Evolutionary conservation across 2,113 vertebrate species (phyloP), one percentile per base, ranked within the genome.

Genomic region (Percina caprodes): DNA sequence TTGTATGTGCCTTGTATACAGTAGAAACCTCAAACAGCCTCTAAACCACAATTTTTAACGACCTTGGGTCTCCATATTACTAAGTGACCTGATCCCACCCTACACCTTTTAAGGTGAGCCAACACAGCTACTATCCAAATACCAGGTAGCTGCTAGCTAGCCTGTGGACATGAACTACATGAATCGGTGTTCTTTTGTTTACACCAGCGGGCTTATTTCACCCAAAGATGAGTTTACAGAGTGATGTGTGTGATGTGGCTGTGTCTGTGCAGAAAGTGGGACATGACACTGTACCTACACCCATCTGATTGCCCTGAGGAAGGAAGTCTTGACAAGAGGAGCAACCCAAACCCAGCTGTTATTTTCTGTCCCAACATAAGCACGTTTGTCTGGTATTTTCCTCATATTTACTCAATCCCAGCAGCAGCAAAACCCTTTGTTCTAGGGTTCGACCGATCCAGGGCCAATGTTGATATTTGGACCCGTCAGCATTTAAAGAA

Each of bases 241-340:
- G n/a, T 9, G 60, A 30, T 24, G 74, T 33, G 39, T 42, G 39
- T 52, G 19, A 49, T 60, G 59, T 56, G 73, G 51, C 10, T 58
- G 39, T 11, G 13, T 9, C 55, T 61, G 72, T n/a, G 23, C 13
- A 52, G 26, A 65, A 76, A 80, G 48, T 39, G 59, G 67, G 65
- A 86, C 78, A 83, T 11, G 63, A 84, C 73, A 65, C 63, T 33
- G 24, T 63, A 74, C 73, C 86, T 72, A 80, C 84, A 86, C 79
- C 80, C 91, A 83, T 74, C 65, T 88, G 68, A 92, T 79, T 83
- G 74, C 69, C 83, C 60, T 23, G 59, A 88, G 81, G 79, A 84
- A 89, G 85, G 83, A 89, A 80, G 83, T 80, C 16, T 14, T 30
- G 54, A 77, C 48, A 79, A 65, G 65, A 70, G 18, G 42, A 85